Evolutionary conservation across 1,140 invertebrate genomes (phyloP).

Genomic region (Atta texana): DNA sequence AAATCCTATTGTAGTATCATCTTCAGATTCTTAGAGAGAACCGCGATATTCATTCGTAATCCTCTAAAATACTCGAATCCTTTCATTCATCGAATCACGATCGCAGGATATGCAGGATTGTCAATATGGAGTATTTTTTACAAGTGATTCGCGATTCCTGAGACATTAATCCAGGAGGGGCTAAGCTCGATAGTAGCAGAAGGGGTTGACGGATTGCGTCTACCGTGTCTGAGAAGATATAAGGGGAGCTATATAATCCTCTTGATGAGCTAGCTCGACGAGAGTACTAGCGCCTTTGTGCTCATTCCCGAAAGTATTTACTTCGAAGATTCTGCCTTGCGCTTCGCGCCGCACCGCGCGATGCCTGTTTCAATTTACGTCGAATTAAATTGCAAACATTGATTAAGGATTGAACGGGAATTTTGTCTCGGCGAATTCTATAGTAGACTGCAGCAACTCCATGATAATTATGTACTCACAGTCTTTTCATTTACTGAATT

Average conservation of each 20-base stretch:
- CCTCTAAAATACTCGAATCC: slow-evolving; percentile 1
- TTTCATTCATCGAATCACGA: slow-evolving; percentile 29
- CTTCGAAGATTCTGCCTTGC: slow-evolving; percentile 42
- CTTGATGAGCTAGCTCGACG: slow-evolving; percentile 64
- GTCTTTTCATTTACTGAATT: slow-evolving; percentile 16
- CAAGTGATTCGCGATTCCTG: slow-evolving; percentile 52
- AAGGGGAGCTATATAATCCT: slow-evolving; percentile 64
- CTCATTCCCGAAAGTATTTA: slow-evolving; percentile 65
- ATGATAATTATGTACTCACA: slow-evolving; percentile 23
- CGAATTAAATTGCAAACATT: slow-evolving; percentile 59
- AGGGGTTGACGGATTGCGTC: slow-evolving; percentile 64
- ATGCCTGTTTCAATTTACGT: slow-evolving; percentile 59
- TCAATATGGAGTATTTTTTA: slow-evolving; percentile 64
- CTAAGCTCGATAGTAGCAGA: slow-evolving; percentile 31
- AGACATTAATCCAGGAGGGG: slow-evolving; percentile 51
- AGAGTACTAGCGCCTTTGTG: slow-evolving; percentile 53
- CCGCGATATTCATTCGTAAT: slow-evolving; percentile 9
- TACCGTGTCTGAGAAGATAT: slow-evolving; percentile 38
- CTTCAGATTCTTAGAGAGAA: neutral
- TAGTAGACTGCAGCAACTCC: neutral
- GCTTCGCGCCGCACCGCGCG: slow-evolving; percentile 5
- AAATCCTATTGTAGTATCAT: slow-evolving; percentile 3
- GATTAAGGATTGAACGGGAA: slow-evolving; percentile 40
- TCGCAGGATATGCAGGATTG: slow-evolving; percentile 18
- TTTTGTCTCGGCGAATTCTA: neutral